phyloP scores from a whole-genome alignment of 2,797 vertebrate genomes.

The Vultur gryphus region DNA sequence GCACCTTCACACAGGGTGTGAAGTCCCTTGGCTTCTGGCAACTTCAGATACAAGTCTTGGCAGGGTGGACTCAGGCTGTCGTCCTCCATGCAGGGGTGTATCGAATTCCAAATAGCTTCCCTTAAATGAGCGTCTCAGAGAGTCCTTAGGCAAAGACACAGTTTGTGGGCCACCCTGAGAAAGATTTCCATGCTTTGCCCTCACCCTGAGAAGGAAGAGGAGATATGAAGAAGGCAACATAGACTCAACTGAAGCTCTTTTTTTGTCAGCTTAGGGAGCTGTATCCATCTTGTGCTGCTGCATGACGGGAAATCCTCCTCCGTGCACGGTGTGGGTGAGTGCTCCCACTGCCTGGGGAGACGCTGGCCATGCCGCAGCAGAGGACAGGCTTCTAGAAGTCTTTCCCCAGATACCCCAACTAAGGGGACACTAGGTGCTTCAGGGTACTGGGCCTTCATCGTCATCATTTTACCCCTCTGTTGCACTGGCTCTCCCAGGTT shows the following conservation, averaged over 20 bases:
- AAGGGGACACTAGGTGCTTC: background rate
- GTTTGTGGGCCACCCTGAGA: background rate
- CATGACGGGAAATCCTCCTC: background rate
- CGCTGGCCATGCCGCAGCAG: background rate
- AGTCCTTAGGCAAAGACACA: background rate
- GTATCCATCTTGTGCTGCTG: background rate
- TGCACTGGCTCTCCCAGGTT: background rate
- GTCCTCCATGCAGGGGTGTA: fast-evolving
- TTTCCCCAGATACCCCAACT: background rate
- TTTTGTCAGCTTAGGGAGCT: background rate
- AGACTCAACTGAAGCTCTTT: background rate
- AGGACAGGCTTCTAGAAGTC: background rate
- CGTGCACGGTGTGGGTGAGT: fast-evolving
- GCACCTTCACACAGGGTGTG: background rate
- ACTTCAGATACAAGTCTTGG: background rate
- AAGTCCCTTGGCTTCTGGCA: background rate
- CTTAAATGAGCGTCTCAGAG: background rate
- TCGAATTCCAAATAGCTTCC: background rate
- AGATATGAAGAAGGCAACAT: background rate
- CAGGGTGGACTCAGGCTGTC: background rate
- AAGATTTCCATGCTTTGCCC: background rate
- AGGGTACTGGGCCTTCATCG: background rate
- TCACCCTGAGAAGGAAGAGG: background rate
- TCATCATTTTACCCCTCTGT: background rate
- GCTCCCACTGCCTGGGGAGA: background rate